phyloP scores from a whole-genome alignment of 2,113 vertebrate genomes.

The Nanorana parkeri region DNA sequence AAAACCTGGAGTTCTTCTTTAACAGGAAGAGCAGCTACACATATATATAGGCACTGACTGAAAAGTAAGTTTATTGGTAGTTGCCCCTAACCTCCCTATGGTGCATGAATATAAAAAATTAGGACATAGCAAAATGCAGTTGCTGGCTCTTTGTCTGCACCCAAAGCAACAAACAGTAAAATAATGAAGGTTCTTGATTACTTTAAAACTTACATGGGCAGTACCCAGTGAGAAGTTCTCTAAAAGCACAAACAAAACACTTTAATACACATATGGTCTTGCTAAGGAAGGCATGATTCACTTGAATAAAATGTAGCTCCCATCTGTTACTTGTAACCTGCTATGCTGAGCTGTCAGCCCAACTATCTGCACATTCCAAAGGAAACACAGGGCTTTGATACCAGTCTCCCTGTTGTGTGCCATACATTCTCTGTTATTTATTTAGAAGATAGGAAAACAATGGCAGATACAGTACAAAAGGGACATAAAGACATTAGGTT shows the following conservation, averaged over 20 bases:
- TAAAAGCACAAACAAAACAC: neutral
- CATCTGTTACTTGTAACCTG: constrained; percentile 42
- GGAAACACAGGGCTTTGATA: neutral
- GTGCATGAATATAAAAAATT: too few relatives aligned
- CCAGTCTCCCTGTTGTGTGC: neutral
- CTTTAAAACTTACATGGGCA: too few relatives aligned
- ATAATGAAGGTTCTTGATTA: too few relatives aligned
- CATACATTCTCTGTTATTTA: neutral
- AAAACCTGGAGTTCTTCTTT: too few relatives aligned
- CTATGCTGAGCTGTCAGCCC: neutral
- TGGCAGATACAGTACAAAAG: neutral
- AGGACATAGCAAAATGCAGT: too few relatives aligned
- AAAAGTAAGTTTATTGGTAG: too few relatives aligned
- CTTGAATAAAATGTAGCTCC: neutral
- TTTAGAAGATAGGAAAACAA: constrained; percentile 26
- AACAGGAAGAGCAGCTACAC: too few relatives aligned
- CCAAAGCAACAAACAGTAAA: too few relatives aligned
- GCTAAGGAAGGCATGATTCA: constrained; percentile 13
- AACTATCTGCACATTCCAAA: constrained; percentile 7
- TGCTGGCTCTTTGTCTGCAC: too few relatives aligned
- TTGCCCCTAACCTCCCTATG: too few relatives aligned
- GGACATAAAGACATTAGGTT: neutral
- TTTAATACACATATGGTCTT: constrained; percentile 22
- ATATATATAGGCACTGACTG: too few relatives aligned
- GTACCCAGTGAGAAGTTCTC: too few relatives aligned